Conservation (phyloP, 2,797 vertebrate genomes). For the Scolopax bukidnonensis region DNA sequence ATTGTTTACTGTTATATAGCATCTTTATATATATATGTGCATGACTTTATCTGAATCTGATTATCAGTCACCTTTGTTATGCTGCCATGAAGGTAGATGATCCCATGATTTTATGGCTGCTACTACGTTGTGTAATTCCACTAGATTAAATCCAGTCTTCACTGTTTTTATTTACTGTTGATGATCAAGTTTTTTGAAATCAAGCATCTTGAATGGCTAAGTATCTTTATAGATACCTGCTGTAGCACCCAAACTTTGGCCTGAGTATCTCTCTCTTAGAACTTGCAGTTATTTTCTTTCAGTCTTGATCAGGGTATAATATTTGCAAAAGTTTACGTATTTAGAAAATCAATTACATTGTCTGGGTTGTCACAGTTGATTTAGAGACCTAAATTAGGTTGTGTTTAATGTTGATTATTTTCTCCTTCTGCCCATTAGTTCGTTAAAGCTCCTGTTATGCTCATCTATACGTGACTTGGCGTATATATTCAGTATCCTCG, state of each 20-base stretch:
- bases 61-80: fast-evolving
- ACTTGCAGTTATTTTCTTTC: not conserved
- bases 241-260: not conserved
- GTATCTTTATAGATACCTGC: not conserved
- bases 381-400: not conserved
- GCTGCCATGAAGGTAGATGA: not conserved
- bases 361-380: not conserved
- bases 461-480: not conserved
- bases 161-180: not conserved
- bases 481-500: not conserved
- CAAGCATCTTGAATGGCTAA: not conserved
- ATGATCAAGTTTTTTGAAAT: not conserved
- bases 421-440: not conserved
- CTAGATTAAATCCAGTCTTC: not conserved
- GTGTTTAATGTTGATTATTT: not conserved
- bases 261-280: not conserved
- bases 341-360: not conserved
- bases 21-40: not conserved
- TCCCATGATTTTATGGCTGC: not conserved
- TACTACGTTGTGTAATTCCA: not conserved
- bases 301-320: not conserved
- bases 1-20: not conserved
- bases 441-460: not conserved
- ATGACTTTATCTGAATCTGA: not conserved
- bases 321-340: not conserved